These are phyloP conservation scores for Taeniopygia guttata DNA, from an alignment of 2,797 vertebrate genomes.

Conservation along the genomic window DNA sequence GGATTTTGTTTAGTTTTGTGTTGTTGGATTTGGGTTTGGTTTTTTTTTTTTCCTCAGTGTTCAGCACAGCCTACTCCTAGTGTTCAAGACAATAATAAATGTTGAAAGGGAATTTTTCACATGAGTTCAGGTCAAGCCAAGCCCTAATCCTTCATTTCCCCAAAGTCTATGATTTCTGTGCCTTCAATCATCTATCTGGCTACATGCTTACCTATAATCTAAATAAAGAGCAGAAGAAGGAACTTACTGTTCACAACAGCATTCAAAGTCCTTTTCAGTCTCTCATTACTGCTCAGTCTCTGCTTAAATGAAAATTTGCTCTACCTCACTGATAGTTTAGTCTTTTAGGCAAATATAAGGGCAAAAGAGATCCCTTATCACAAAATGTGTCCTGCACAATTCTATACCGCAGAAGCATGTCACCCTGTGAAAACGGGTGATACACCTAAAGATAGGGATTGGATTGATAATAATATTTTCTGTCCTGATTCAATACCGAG, in stretches of 20 bases:
- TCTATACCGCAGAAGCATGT: not conserved
- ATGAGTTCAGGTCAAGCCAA: not conserved
- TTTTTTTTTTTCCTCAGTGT: not conserved
- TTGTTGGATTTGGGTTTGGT: rapidly evolving
- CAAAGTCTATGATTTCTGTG: not conserved
- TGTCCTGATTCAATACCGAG: not conserved
- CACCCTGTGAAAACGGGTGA: not conserved
- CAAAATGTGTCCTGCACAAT: not conserved
- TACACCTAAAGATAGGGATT: not conserved
- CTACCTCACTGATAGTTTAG: not conserved
- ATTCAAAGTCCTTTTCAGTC: not conserved
- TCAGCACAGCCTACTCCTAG: not conserved
- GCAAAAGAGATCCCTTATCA: not conserved
- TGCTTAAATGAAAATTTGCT: not conserved
- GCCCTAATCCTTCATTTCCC: not conserved
- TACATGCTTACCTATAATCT: not conserved
- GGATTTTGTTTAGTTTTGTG: not conserved
- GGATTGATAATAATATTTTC: not conserved
- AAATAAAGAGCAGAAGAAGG: not conserved
- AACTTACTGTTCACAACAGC: not conserved
- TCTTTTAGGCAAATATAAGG: not conserved
- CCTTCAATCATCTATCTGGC: not conserved
- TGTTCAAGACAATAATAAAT: not conserved
- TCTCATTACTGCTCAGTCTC: not conserved
- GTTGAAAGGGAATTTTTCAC: not conserved